Base-by-base conservation (phyloP, 1,140 invertebrate species). In the Magallana ariakensis region DNA sequence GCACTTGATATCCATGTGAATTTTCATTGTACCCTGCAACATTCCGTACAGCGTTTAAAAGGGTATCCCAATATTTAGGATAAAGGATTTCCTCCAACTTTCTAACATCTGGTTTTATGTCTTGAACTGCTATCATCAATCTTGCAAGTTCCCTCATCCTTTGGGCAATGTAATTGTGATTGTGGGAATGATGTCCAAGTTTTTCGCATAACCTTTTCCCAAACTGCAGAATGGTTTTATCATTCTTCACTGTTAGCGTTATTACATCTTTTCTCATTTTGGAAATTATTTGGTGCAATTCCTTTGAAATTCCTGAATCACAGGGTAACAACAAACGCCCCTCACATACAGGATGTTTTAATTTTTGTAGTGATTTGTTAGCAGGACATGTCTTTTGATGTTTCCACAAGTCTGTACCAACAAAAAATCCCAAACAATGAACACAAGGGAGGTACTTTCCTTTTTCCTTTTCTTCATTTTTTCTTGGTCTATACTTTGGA, bases 141-240 rank as follows among this genome's bases (percentile, higher is more conserved):
- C 85, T 66, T 10, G 26, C 80, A 22, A 87, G 83, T 46, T 87
- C 85, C 55, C 81, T 82, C 81, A 87, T 82, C 22, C 53, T 66
- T 4, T 83, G 19, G 15, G 19, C 11, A 33, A 87, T 83, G 57
- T 87, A 56, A 56, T 83, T 26, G 33, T 70, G 60, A 13, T 22
- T 81, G 26, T 86, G 85, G 7, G 58, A 46, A 80, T 60, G 55
- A 22, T 86, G 26, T 19, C 85, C 80, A 26, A 26, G 16, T 55
- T 83, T 62, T 54, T 87, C 60, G 56, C n/a, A 83, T 70, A 26
- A 19, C 26, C 58, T 83, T 33, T 56, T 2, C 53, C 80, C 70
- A 84, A 84, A 84, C 46, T 60, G 8, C 9, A 62, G 22, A 16
- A 66, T 60, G 11, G 54, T 15, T 13, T 22, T 15, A 66, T 84